Percentiles rank a stretch among this genome's conserved stretches.
phyloP scores from a whole-genome alignment of 2,888 invertebrate genomes.

The Micoletzkya japonica region DNA sequence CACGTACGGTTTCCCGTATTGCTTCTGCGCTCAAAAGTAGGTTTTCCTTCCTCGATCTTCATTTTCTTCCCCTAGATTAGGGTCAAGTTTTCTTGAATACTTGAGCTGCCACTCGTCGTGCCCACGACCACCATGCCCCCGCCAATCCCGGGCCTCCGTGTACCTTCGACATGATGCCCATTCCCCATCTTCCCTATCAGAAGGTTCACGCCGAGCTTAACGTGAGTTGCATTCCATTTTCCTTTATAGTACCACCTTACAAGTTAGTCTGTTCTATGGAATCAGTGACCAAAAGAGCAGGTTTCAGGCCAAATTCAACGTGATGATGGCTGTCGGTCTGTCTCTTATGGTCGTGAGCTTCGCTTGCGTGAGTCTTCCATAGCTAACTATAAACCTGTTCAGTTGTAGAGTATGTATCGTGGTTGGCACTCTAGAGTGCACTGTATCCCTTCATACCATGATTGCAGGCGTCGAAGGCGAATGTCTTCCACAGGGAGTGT shows the following conservation, averaged over 20 bases:
- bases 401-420: neutral
- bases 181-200: conserved; percentile 51
- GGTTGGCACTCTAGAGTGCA: neutral
- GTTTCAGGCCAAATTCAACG: neutral
- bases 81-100: too few species aligned
- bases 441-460: neutral
- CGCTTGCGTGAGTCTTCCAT: neutral
- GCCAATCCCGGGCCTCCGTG: conserved; percentile 50
- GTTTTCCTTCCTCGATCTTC: too few species aligned
- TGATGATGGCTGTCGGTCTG: neutral
- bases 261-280: too few species aligned
- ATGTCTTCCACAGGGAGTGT: neutral
- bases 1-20: too few species aligned
- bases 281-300: too few species aligned
- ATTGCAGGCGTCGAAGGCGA: neutral
- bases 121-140: conserved; percentile 27
- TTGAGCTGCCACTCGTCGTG: neutral
- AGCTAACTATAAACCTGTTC: too few species aligned
- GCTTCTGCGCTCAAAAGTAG: too few species aligned
- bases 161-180: conserved; percentile 49
- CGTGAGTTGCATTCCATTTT: neutral
- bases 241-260: too few species aligned
- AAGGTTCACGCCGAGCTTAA: conserved; percentile 30
- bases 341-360: neutral
- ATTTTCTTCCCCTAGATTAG: too few species aligned